A percentile compares a stretch with the other conserved stretches of the same genome.
phyloP scores from a whole-genome alignment of 2,113 vertebrate genomes.

The Scytalopus superciliaris region DNA sequence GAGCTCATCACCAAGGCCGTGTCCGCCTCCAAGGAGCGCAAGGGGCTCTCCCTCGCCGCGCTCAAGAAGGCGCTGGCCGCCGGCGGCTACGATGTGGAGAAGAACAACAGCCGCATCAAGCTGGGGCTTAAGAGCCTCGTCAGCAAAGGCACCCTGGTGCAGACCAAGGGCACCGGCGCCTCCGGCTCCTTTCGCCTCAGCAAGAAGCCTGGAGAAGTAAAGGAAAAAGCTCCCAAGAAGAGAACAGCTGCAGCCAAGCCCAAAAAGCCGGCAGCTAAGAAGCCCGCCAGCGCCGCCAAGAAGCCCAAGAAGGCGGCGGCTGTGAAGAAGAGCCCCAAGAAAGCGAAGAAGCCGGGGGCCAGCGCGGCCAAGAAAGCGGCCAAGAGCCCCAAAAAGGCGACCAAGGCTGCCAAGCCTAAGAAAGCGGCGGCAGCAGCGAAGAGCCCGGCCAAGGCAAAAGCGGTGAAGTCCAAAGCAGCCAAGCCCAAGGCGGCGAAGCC shows the following conservation, averaged over 20 bases:
- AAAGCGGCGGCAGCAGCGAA: not conserved
- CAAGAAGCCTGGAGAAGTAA: conserved; percentile 53
- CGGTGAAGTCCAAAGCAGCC: not conserved
- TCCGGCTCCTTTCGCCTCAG: conserved; percentile 72
- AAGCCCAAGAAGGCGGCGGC: conserved; percentile 31
- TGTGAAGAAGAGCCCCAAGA: conserved; percentile 65
- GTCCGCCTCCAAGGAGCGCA: conserved; percentile 75
- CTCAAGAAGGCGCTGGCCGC: conserved; percentile 81
- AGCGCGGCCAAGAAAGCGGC: conserved; percentile 21
- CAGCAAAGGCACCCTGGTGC: conserved; percentile 69
- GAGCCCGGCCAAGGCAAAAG: conserved; percentile 13
- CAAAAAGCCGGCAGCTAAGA: conserved; percentile 55
- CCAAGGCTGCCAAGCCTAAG: conserved; percentile 46
- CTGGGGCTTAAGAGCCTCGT: conserved; percentile 69
- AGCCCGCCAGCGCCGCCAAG: not conserved
- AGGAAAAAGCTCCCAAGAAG: conserved; percentile 39
- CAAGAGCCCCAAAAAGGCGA: conserved; percentile 62
- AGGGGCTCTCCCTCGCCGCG: conserved; percentile 70
- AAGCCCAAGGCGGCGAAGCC: not conserved
- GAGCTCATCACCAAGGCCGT: conserved; percentile 79
- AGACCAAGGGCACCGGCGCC: conserved; percentile 75
- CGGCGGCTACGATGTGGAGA: conserved; percentile 82
- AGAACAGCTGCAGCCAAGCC: not conserved
- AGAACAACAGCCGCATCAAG: conserved; percentile 78
- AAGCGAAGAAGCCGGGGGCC: conserved; percentile 40